phyloP scores from a whole-genome alignment of 92 coral and sea anemone genomes.

The Zoanthus sansibaricus region DNA sequence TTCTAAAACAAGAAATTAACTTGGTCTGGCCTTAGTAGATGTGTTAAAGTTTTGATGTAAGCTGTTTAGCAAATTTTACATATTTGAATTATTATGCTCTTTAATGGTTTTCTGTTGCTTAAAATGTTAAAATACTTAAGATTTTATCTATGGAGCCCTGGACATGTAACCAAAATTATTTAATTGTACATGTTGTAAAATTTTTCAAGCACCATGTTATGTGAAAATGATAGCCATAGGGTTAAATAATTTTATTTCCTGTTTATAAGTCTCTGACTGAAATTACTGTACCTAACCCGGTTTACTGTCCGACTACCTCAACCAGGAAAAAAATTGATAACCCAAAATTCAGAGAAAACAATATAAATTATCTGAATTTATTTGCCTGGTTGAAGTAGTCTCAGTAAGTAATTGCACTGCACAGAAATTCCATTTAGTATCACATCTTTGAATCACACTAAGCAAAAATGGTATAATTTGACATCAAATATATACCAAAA shows the following conservation, averaged over 20 bases:
- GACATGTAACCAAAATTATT: no score
- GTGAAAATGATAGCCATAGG: background rate
- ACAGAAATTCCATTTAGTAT: background rate
- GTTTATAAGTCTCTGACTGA: background rate
- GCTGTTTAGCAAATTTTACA: background rate
- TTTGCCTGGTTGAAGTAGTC: constrained; percentile 4
- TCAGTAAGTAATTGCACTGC: background rate
- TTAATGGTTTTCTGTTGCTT: background rate
- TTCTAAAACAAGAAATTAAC: no score
- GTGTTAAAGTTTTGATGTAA: no score
- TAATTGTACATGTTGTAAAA: no score
- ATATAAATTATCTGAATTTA: background rate
- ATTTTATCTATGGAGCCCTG: no score
- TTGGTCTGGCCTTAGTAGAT: background rate
- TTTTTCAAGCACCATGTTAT: no score
- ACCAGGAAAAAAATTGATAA: background rate
- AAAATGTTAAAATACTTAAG: no score
- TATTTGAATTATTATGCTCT: no score
- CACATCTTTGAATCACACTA: background rate
- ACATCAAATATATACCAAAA: background rate
- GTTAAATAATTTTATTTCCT: background rate
- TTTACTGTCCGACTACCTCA: background rate
- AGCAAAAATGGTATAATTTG: background rate
- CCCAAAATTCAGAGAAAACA: background rate
- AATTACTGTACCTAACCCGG: background rate